phyloP scores from a whole-genome alignment of 2,888 invertebrate species.

The Carterocephalus palaemon region DNA sequence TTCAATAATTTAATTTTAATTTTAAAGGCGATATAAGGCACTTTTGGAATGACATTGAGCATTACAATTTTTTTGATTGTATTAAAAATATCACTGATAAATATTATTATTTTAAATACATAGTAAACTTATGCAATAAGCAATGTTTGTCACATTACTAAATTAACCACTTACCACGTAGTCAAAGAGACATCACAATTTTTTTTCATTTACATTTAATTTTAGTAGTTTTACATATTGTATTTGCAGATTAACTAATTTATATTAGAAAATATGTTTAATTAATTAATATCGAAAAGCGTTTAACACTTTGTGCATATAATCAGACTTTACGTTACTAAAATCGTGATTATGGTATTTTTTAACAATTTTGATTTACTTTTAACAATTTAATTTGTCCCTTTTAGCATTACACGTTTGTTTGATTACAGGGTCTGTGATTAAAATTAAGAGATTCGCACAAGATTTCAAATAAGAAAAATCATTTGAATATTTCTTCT shows the following conservation, averaged over 20 bases:
- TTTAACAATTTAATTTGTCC: no score
- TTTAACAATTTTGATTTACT: no score
- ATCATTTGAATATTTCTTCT: conserved; percentile 30
- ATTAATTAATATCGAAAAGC: no score
- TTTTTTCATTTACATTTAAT: no score
- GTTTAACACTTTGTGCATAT: background rate
- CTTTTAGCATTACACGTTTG: conserved; percentile 31
- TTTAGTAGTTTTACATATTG: no score
- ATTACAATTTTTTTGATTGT: conserved; percentile 32
- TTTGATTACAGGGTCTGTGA: conserved; percentile 42
- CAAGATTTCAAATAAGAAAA: conserved; percentile 36
- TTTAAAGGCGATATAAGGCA: conserved; percentile 48
- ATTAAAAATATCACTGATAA: conserved; percentile 27
- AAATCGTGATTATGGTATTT: conserved; percentile 33
- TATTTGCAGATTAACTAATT: no score
- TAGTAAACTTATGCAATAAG: no score
- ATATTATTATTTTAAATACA: background rate
- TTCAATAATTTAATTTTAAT: conserved; percentile 16
- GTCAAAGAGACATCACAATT: conserved; percentile 16
- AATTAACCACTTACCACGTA: conserved; percentile 6
- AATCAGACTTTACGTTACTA: conserved; percentile 11
- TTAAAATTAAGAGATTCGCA: conserved; percentile 49
- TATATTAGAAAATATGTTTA: no score
- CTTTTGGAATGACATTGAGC: conserved; percentile 74
- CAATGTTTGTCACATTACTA: conserved; percentile 4